A percentile compares a stretch with the other conserved stretches of the same genome.
These are phyloP conservation scores for Creontiades dilutus DNA, from an alignment of 2,888 invertebrate species.

Conservation along the genomic window DNA sequence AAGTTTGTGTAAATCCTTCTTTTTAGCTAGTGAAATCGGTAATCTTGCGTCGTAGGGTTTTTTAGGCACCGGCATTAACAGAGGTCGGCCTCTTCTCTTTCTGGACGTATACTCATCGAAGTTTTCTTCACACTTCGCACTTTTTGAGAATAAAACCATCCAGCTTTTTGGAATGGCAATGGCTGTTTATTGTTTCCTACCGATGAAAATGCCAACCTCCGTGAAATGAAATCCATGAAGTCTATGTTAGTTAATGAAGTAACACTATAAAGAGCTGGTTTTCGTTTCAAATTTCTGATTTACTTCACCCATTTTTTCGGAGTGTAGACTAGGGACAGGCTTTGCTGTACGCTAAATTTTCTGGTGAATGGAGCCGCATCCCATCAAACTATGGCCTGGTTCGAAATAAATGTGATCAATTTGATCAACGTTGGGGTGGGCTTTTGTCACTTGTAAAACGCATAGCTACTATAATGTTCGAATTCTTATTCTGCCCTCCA, in stretches of 20 bases:
- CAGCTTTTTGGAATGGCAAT: background rate
- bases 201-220: background rate
- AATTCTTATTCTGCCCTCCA: constrained; percentile 50
- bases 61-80: background rate
- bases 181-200: background rate
- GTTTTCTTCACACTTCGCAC: background rate
- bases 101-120: background rate
- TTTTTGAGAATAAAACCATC: background rate
- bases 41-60: background rate
- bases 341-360: background rate
- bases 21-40: background rate
- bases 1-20: background rate
- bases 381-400: constrained; percentile 45
- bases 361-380: background rate
- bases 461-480: background rate
- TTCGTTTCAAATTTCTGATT: background rate
- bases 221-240: background rate
- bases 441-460: background rate
- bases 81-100: background rate
- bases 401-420: constrained; percentile 54
- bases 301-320: background rate
- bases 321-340: background rate
- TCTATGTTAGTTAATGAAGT: background rate
- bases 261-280: background rate
- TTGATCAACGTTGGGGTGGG: background rate